These are phyloP conservation scores for Caenorhabditis brenneri DNA, from an alignment of 1,140 invertebrate genomes.

Conservation along the genomic window DNA sequence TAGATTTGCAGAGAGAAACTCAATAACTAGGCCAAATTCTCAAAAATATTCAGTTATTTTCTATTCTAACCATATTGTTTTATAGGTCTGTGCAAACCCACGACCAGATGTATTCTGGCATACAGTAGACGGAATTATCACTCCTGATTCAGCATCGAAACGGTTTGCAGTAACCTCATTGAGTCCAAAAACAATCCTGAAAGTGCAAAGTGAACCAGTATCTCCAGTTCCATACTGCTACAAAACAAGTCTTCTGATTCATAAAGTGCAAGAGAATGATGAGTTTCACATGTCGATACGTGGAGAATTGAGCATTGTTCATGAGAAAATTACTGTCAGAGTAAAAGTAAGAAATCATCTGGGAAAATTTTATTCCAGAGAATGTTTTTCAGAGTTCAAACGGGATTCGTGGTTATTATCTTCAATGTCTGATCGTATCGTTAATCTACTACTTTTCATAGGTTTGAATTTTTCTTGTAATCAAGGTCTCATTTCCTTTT, in stretches of 20 bases:
- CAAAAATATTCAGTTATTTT: too few species aligned
- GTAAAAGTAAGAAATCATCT: conserved; percentile 3
- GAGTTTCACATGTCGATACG: conserved; percentile 23
- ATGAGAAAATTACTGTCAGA: background rate
- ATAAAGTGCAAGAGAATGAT: conserved; percentile 9
- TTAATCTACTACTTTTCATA: background rate
- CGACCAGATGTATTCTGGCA: conserved; percentile 27
- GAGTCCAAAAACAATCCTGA: background rate
- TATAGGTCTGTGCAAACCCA: conserved; percentile 4
- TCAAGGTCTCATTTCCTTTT: too few species aligned
- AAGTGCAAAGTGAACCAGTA: background rate
- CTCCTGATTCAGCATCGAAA: background rate
- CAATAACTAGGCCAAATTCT: too few species aligned
- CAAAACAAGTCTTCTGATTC: background rate
- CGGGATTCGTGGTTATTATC: background rate
- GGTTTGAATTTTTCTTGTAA: too few species aligned
- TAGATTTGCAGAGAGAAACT: too few species aligned
- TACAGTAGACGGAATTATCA: conserved; percentile 15
- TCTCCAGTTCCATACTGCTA: background rate
- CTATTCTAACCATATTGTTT: background rate
- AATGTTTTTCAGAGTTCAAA: background rate
- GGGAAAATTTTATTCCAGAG: background rate
- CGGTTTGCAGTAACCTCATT: background rate
- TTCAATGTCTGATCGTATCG: background rate
- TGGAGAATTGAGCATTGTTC: background rate